Conservation (phyloP, 2,797 vertebrate species). For the Pipistrellus kuhlii region DNA sequence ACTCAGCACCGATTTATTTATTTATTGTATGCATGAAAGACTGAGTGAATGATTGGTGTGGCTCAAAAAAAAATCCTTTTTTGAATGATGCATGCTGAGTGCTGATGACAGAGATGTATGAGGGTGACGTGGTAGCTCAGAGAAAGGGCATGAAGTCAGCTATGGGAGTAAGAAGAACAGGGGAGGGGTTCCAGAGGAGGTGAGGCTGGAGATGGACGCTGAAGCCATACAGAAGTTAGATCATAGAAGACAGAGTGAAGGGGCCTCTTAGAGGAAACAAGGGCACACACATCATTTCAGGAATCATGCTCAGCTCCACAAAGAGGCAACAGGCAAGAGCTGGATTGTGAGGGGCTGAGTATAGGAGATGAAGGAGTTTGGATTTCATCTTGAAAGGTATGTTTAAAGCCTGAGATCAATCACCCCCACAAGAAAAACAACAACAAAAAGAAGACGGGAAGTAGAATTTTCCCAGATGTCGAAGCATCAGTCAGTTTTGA, state of each 20-base stretch:
- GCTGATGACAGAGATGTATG: not conserved
- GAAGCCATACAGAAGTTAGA: not conserved
- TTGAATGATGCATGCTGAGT: not conserved
- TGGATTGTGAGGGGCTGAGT: not conserved
- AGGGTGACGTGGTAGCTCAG: not conserved
- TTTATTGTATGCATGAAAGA: not conserved
- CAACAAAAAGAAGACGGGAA: not conserved
- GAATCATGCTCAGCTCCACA: not conserved
- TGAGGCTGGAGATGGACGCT: not conserved
- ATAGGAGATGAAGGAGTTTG: not conserved
- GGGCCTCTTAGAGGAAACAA: not conserved
- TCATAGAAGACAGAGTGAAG: not conserved
- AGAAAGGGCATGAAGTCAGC: not conserved
- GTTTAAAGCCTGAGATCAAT: not conserved
- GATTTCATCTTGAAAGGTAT: conserved; percentile 1
- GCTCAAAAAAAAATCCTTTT: not conserved
- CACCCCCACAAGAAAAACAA: not conserved
- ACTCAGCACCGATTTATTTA: not conserved
- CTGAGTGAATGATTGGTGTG: not conserved
- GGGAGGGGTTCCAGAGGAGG: not conserved
- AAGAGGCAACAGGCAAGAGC: not conserved
- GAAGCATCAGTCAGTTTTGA: conserved; percentile 8
- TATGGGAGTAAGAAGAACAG: not conserved
- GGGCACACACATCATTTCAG: not conserved
- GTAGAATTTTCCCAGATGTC: not conserved